Evolutionary conservation across 2,113 vertebrate species (phyloP).

Genomic region (Fukomys damarensis): DNA sequence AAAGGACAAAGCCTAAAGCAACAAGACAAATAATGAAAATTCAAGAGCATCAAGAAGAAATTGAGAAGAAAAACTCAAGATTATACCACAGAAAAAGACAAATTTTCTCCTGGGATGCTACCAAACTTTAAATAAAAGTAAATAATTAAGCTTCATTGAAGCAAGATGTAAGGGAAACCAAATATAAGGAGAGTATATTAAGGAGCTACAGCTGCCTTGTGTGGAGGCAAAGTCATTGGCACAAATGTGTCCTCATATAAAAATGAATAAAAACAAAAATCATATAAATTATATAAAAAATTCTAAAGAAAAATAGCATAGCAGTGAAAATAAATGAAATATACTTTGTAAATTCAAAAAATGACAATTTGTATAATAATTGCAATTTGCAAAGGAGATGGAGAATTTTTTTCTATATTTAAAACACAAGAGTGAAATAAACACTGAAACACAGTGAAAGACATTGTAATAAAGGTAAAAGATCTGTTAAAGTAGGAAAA

Average conservation of each 20-base stretch:
- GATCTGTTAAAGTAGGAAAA: background rate
- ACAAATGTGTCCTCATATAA: too few species aligned
- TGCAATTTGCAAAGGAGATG: background rate
- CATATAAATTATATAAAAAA: background rate
- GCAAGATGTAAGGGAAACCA: background rate
- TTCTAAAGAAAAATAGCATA: background rate
- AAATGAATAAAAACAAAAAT: background rate
- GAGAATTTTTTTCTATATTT: background rate
- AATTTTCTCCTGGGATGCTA: background rate
- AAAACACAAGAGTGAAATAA: background rate
- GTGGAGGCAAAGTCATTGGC: background rate
- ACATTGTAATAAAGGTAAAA: background rate
- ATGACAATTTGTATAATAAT: background rate
- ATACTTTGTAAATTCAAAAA: background rate
- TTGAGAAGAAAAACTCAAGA: background rate
- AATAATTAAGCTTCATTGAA: background rate
- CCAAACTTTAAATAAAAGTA: background rate
- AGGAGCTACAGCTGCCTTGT: background rate
- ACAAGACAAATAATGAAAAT: background rate
- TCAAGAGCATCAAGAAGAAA: background rate
- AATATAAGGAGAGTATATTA: background rate
- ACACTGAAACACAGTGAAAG: background rate
- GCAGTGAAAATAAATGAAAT: background rate
- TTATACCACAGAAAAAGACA: background rate
- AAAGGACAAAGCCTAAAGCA: background rate